Evolutionary conservation across 1,140 invertebrate species (phyloP).

Genomic region (Leptinotarsa lineolata): DNA sequence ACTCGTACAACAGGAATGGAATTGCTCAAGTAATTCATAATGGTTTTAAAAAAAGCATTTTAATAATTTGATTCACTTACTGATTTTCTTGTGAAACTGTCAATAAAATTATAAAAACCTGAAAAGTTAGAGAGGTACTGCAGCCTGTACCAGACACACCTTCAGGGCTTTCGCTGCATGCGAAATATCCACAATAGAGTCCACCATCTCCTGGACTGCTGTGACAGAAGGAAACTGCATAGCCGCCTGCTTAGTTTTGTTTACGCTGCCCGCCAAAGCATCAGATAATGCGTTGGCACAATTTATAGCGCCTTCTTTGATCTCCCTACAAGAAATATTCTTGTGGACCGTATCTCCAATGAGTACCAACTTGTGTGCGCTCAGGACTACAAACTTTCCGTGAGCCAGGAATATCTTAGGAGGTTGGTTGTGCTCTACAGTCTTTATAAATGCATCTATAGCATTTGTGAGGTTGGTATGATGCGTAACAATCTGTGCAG

Average conservation of each 20-base stretch:
- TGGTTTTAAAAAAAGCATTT: neutral
- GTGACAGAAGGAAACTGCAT: constrained; percentile 87
- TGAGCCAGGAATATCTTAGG: constrained; percentile 92
- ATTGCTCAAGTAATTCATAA: too few relatives aligned
- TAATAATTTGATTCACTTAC: too few relatives aligned
- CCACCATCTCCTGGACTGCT: constrained; percentile 92
- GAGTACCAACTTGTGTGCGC: constrained; percentile 89
- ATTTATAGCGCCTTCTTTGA: constrained; percentile 74
- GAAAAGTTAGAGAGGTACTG: constrained; percentile 48
- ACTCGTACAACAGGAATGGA: too few relatives aligned
- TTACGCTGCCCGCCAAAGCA: constrained; percentile 79
- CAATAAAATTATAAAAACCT: too few relatives aligned
- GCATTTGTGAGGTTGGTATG: constrained; percentile 83
- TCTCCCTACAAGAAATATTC: constrained; percentile 72
- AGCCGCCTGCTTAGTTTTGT: constrained; percentile 87
- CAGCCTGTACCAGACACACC: constrained; percentile 65
- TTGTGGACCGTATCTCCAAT: constrained; percentile 91
- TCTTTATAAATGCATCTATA: constrained; percentile 88
- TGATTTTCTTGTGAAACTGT: too few relatives aligned
- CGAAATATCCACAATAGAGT: constrained; percentile 82
- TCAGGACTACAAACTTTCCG: constrained; percentile 91
- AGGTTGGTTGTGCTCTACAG: constrained; percentile 89
- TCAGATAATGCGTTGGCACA: constrained; percentile 85
- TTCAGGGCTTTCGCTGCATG: constrained; percentile 78
- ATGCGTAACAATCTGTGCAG: constrained; percentile 81